A percentile compares a stretch with the other conserved stretches of the same genome.
These are phyloP conservation scores for Ianthella basta DNA, from an alignment of 37 sponge, comb jelly and placozoan genomes.

Conservation along the genomic window DNA sequence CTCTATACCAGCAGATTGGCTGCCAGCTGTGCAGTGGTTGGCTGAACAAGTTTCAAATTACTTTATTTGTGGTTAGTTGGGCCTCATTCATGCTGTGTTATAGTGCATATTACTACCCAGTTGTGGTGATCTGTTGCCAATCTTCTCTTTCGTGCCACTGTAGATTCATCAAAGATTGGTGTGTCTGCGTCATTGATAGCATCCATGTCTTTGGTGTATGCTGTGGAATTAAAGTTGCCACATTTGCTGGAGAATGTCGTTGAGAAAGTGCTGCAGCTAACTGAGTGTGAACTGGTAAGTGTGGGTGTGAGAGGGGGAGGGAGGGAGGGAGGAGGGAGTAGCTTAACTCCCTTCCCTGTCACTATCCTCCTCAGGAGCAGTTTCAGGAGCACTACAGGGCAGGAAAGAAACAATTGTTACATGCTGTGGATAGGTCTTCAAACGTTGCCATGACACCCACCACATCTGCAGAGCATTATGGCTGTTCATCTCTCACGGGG, in stretches of 20 bases:
- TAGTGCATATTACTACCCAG: neutral
- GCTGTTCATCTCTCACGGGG: neutral
- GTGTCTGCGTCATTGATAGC: neutral
- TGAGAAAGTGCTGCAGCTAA: neutral
- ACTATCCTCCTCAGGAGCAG: neutral
- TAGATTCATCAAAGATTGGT: slow-evolving; percentile 12
- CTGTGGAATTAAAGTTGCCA: neutral
- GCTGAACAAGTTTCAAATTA: neutral
- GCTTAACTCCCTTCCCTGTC: neutral
- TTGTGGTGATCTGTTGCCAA: no score
- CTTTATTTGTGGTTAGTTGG: neutral
- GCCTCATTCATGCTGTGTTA: neutral
- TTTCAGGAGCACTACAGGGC: neutral
- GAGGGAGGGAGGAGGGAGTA: no score
- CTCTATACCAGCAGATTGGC: neutral
- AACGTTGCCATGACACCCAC: neutral
- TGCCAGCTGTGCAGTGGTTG: neutral
- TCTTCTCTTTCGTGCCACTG: neutral
- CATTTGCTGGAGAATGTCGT: neutral
- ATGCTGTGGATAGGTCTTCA: neutral
- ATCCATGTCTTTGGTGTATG: neutral
- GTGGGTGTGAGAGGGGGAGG: neutral
- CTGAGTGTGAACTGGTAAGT: slow-evolving; percentile 11
- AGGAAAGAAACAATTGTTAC: neutral
- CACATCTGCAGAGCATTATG: neutral